Evolutionary conservation across 2,113 vertebrate genomes (phyloP).

Genomic region (Micronycteris hirsuta): DNA sequence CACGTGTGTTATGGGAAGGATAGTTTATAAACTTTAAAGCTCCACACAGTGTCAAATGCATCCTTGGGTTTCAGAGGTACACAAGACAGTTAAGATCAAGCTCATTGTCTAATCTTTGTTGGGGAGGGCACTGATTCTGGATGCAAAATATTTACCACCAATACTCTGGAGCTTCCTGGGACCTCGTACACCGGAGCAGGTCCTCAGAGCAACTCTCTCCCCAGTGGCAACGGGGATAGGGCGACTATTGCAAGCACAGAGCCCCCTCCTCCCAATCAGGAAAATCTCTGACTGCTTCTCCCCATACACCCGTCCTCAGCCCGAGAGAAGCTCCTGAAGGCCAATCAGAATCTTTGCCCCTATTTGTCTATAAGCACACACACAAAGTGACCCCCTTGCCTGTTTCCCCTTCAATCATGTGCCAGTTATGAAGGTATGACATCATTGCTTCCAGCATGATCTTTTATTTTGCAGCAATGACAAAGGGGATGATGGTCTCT

Average conservation of each 20-base stretch:
- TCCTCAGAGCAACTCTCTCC: neutral
- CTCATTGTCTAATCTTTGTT: neutral
- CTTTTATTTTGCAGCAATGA: neutral
- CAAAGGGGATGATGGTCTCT: neutral
- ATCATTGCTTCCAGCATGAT: neutral
- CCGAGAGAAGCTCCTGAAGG: neutral
- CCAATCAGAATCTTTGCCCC: neutral
- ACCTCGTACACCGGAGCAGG: neutral
- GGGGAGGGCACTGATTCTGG: neutral
- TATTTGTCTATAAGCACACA: neutral
- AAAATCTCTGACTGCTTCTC: neutral
- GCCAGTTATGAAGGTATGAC: neutral
- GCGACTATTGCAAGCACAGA: neutral
- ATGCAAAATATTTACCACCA: neutral
- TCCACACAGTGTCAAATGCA: no score
- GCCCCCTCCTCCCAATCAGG: neutral
- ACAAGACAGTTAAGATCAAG: neutral
- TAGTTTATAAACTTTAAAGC: neutral
- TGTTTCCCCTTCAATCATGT: neutral
- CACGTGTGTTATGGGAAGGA: neutral
- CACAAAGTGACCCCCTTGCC: neutral
- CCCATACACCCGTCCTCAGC: neutral
- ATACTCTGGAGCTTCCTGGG: neutral
- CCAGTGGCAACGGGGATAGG: neutral
- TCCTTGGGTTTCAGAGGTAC: neutral